These are phyloP conservation scores for Tuberolachnus salignus DNA, from an alignment of 2,888 invertebrate species.

Conservation along the genomic window DNA sequence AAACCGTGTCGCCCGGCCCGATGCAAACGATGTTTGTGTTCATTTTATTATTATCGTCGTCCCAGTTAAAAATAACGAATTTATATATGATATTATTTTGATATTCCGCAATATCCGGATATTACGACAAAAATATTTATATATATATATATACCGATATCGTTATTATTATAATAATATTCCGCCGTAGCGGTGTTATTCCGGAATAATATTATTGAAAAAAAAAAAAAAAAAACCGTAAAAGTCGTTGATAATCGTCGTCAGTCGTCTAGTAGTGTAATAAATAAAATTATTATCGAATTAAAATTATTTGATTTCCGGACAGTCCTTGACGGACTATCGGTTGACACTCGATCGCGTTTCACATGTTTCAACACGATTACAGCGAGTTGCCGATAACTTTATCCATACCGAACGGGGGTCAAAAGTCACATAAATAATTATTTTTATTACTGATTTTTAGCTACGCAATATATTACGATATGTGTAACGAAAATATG, in stretches of 20 bases:
- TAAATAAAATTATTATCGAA: conserved; percentile 1
- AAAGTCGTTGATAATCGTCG: too few species aligned
- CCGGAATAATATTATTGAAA: too few species aligned
- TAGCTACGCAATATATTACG: too few species aligned
- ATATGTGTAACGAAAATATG: too few species aligned
- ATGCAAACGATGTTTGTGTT: not conserved
- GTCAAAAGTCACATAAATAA: not conserved
- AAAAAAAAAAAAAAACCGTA: too few species aligned
- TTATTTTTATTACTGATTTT: not conserved
- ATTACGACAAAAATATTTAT: too few species aligned
- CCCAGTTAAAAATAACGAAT: not conserved
- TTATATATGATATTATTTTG: not conserved
- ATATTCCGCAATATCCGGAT: conserved; percentile 8
- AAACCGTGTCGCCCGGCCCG: not conserved
- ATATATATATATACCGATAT: too few species aligned
- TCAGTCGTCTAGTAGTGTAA: not conserved
- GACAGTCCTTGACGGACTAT: not conserved
- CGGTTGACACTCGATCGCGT: not conserved
- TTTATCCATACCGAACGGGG: not conserved
- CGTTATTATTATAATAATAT: not conserved
- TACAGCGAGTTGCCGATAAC: too few species aligned
- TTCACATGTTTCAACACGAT: not conserved
- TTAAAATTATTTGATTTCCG: conserved; percentile 7
- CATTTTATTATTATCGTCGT: not conserved
- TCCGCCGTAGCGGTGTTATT: too few species aligned